Base-by-base conservation (phyloP, 1,140 invertebrate species). In the Dreissena rostriformis region DNA sequence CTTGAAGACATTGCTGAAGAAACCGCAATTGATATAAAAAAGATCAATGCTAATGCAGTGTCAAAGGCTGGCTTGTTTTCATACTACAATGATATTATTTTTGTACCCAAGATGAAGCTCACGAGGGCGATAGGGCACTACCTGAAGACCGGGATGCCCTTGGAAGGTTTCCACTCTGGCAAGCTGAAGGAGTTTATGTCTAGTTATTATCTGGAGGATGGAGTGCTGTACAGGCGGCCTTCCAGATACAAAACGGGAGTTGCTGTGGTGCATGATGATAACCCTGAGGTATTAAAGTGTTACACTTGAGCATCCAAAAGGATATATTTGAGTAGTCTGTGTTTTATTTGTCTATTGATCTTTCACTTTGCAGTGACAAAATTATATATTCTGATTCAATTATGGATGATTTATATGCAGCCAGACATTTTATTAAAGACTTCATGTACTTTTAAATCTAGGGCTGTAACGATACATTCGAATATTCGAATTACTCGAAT, bases 241-340 rank as follows among this genome's bases (percentile, higher is more conserved):
- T 82, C 80, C 29, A n/a, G 61, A 26, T 82, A 82, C 63, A 82
- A 82, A 68, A 65, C 55, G 28, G 65, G 72, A 52, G 71, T 74
- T 19, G 66, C 75, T 57, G 72, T 82, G 7, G 39, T 82, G 6
- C 80, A 82, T 68, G 80, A 82, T 68, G 80, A 82, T 26, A 82
- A 22, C 4, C 80, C 80, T 26, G 71, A 82, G 80, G 80, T 82
- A n/a, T n/a, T n/a, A n/a, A 67, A 68, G 57, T 61, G 17, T 39
- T 5, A 5, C 4, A 39, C 8, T 39, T 39, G 2, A 39, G 39
- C 39, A 39, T 39, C 39, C 39, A 39, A 8, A 2, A 39, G 39
- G 39, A 39, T 39, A 8, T 39, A 39, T 39, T 2, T 39, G 39
- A 5, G 2, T 8, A 8, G 39, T 39, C 39, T 39, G 39, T 39